Evolutionary conservation across 2,888 invertebrate species (phyloP).

Genomic region (Ypsolopha scabrella): DNA sequence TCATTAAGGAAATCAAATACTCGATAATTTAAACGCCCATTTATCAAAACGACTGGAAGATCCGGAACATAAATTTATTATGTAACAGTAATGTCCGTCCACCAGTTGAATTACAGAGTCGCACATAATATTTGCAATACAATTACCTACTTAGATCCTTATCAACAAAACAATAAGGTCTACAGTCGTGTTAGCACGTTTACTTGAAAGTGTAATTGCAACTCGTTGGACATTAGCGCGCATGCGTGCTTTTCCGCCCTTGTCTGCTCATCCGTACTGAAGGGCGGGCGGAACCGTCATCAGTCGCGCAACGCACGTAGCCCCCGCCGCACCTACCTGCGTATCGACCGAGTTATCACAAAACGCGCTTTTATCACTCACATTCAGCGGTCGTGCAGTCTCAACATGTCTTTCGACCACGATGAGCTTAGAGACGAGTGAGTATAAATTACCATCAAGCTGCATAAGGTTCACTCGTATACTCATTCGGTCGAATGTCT

Average conservation of each 20-base stretch:
- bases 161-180: too few species aligned
- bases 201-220: too few species aligned
- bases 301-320: constrained; percentile 42
- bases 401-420: constrained; percentile 70
- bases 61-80: too few species aligned
- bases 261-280: not conserved
- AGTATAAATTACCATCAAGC: constrained; percentile 43
- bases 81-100: too few species aligned
- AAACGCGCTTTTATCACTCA: not conserved
- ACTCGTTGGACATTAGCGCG: not conserved
- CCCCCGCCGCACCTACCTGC: constrained; percentile 36
- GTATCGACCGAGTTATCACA: constrained; percentile 16
- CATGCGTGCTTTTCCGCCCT: not conserved
- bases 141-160: too few species aligned
- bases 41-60: too few species aligned
- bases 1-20: too few species aligned
- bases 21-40: too few species aligned
- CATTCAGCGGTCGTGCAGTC: not conserved
- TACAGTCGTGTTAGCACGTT: too few species aligned
- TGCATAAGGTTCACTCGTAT: not conserved
- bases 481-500: too few species aligned
- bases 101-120: too few species aligned
- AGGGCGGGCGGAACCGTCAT: constrained; percentile 35
- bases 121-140: too few species aligned
- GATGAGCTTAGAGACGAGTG: constrained; percentile 80